Evolutionary conservation across 2,113 vertebrate genomes (phyloP).

Genomic region (Bungarus multicinctus): DNA sequence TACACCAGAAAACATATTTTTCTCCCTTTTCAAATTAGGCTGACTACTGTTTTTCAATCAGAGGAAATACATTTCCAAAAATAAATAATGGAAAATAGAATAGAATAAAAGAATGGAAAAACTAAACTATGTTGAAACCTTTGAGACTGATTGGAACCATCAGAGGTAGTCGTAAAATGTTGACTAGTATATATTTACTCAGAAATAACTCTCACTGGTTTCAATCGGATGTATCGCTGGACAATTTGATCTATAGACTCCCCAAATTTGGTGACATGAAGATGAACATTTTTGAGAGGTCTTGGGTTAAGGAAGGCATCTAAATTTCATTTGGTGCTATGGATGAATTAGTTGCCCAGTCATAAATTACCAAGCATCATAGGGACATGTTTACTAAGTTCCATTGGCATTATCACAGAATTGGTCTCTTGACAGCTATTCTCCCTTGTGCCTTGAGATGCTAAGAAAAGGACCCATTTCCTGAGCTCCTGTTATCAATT

Average conservation of each 20-base stretch:
- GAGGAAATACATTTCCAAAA: not conserved
- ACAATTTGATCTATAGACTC: not conserved
- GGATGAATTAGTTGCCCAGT: not conserved
- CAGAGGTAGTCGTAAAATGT: not conserved
- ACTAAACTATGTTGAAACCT: rapidly evolving
- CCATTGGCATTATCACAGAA: not conserved
- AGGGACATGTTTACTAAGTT: not conserved
- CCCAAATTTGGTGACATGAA: not conserved
- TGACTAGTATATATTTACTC: not conserved
- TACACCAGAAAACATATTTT: not conserved
- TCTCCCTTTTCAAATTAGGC: not conserved
- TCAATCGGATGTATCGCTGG: not conserved
- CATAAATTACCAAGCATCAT: too few species aligned
- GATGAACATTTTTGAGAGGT: not conserved
- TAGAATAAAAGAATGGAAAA: rapidly evolving
- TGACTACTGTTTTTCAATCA: conserved; percentile 11
- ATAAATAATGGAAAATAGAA: not conserved
- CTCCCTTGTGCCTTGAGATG: not conserved
- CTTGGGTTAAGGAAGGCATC: not conserved
- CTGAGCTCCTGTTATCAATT: not conserved
- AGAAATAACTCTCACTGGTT: not conserved
- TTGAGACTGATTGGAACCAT: rapidly evolving
- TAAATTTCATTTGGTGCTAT: not conserved
- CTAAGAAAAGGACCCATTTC: not conserved
- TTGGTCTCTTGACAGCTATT: not conserved